Evolutionary conservation across 2,113 vertebrate genomes (phyloP).

Genomic region (Scomber scombrus): DNA sequence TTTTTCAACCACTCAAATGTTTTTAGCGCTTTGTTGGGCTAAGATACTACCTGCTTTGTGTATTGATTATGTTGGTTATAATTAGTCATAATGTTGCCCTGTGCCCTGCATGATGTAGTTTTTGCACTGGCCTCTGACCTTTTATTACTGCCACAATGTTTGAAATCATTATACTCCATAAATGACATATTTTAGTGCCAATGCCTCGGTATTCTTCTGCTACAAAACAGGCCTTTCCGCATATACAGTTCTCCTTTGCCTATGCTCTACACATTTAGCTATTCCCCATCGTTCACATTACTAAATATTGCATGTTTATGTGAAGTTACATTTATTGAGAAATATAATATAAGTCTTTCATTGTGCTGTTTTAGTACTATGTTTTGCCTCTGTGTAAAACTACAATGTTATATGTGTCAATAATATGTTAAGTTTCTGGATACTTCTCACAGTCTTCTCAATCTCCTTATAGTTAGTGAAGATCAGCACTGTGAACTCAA

Average conservation of each 20-base stretch:
- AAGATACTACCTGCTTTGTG: background rate
- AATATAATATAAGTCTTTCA: background rate
- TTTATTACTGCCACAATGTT: no score
- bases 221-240: background rate
- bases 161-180: no score
- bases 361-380: background rate
- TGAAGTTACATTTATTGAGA: background rate
- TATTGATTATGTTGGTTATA: background rate
- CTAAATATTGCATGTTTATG: background rate
- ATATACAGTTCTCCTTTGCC: background rate
- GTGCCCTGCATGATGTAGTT: background rate
- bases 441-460: background rate
- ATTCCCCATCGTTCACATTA: background rate
- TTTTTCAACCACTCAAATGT: background rate
- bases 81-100: background rate
- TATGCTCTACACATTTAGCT: background rate
- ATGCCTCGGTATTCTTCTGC: background rate
- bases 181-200: background rate
- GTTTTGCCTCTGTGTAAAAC: background rate
- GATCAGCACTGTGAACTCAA: conserved; percentile 92
- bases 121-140: background rate
- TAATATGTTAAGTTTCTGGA: background rate
- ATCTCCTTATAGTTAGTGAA: conserved; percentile 82
- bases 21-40: background rate
- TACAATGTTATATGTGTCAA: background rate